Base-by-base conservation (phyloP, 2,113 vertebrate species). In the Crotalus tigris region DNA sequence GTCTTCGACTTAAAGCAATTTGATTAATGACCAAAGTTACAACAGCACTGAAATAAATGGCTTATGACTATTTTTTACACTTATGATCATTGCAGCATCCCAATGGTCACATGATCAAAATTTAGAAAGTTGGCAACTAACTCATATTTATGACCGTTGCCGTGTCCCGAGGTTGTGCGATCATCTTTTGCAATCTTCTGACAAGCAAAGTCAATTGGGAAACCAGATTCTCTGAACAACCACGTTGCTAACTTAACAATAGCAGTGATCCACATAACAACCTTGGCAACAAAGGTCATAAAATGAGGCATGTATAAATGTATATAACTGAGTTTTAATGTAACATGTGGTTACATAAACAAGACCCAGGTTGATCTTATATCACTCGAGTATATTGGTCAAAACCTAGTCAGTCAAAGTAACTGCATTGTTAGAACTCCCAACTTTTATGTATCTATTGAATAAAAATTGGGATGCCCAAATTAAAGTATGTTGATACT, bases 401-500 rank as follows among this genome's bases (percentile, higher is more conserved):
- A 94, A 97, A 96, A 69, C 94, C 91, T 69, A 87, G 94, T 92
- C 93, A 94, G 93, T 53, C 92, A 93, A 95, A 33, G 89, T 96
- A 94, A 95, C 49, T 91, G 61, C 90, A 92, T 95, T 96, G 93
- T 93, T 94, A 88, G 75, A 96, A 75, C 94, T 95, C 95, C 94
- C 97, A 96, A 96, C 92, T 75, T 95, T 96, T 96, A 94, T 96
- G 91, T 90, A 57, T 91, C 90, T 95, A 94, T 89, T 96, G 95
- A 95, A 69, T 95, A 0, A 81, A 75, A 92, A 90, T 26, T 87
- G 92, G 49, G 21, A 90, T 95, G 85, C 96, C 97, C 97, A 97
- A 96, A 97, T 93, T 93, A 97, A 97, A 98, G 95, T 93, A 94
- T 92, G 95, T 91, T 95, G 91, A 89, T 39, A 93, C 94, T 96